phyloP scores from a whole-genome alignment of 2,113 vertebrate species.

The Lamprotornis superbus region DNA sequence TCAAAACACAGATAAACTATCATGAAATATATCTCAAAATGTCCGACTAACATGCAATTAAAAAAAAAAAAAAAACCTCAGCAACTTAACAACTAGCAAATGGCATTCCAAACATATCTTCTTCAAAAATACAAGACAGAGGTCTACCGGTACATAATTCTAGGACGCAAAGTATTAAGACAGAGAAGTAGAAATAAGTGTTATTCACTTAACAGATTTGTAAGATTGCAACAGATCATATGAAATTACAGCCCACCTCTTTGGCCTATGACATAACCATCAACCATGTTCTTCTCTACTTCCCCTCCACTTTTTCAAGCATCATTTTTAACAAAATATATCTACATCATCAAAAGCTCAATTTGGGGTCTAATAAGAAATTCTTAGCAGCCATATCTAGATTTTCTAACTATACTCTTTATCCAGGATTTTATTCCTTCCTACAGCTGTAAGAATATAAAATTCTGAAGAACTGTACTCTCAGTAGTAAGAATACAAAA shows the following conservation, averaged over 20 bases:
- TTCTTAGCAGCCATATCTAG: background rate
- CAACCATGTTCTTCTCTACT: background rate
- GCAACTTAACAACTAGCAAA: background rate
- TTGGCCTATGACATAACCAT: background rate
- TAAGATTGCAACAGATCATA: background rate
- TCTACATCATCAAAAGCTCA: background rate
- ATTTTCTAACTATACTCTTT: background rate
- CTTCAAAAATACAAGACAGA: background rate
- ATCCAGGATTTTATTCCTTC: background rate
- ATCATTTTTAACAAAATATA: background rate
- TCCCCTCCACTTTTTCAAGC: background rate
- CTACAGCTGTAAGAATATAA: background rate
- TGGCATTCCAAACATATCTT: background rate
- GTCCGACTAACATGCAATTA: background rate
- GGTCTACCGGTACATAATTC: background rate
- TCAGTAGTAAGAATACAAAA: background rate
- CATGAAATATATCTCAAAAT: background rate
- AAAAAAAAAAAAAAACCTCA: background rate
- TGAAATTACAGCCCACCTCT: background rate
- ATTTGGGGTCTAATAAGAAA: background rate
- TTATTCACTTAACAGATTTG: background rate
- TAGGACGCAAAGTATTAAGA: background rate
- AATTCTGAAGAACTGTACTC: background rate
- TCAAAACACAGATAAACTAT: background rate
- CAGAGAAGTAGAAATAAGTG: background rate